A percentile compares a stretch with the other conserved stretches of the same genome.
Evolutionary conservation across 2,797 vertebrate species (phyloP).

Genomic region (Gorsachius magnificus): DNA sequence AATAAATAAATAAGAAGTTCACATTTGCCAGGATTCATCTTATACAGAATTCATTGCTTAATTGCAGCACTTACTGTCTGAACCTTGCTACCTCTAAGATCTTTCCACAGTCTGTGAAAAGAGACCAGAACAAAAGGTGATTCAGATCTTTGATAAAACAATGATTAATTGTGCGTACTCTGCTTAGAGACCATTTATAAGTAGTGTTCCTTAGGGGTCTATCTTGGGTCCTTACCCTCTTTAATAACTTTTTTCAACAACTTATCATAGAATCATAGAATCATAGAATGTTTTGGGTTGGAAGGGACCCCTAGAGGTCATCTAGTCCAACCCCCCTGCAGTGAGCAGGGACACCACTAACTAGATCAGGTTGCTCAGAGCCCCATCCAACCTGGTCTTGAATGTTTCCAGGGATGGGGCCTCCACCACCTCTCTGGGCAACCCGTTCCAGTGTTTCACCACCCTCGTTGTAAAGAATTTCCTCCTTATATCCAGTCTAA

Average conservation of each 20-base stretch:
- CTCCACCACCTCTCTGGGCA: too few relatives aligned
- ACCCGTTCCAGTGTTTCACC: too few relatives aligned
- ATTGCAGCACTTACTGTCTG: not conserved
- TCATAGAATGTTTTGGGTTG: too few relatives aligned
- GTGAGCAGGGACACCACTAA: too few relatives aligned
- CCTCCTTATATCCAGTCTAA: too few relatives aligned
- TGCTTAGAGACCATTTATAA: not conserved
- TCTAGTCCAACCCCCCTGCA: too few relatives aligned
- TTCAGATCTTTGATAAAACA: not conserved
- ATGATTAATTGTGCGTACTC: not conserved
- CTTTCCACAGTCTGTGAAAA: not conserved
- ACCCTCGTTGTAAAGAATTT: too few relatives aligned
- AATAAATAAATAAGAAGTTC: not conserved
- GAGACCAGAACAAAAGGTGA: not conserved
- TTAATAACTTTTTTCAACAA: not conserved
- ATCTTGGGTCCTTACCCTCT: rapidly evolving
- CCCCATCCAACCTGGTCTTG: too few relatives aligned
- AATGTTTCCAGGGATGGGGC: too few relatives aligned
- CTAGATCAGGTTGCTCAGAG: too few relatives aligned
- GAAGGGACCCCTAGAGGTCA: too few relatives aligned
- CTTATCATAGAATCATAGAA: too few relatives aligned
- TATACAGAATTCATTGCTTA: not conserved
- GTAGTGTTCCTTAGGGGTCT: not conserved
- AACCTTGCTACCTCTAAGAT: not conserved
- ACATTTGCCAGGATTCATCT: not conserved